Percentiles rank a stretch among this genome's conserved stretches.
Conservation (phyloP, 2,888 invertebrate species). For the Sarcophaga variegata region DNA sequence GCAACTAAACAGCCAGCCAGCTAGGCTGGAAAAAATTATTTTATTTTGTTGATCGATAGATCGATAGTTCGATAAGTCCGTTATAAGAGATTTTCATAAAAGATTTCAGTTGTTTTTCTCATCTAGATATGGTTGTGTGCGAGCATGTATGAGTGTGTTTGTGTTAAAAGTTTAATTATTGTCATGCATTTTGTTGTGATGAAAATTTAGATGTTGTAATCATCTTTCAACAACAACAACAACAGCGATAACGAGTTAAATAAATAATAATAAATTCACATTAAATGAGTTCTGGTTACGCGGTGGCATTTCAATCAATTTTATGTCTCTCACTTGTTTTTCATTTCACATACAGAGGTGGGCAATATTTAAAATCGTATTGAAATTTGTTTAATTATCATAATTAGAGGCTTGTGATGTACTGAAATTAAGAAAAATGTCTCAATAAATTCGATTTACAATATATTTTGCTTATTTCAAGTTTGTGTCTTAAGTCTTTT, state of each 20-base stretch:
- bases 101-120: background rate
- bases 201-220: constrained; percentile 64
- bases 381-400: background rate
- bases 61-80: constrained; percentile 42
- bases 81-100: constrained; percentile 57
- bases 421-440: too few relatives aligned
- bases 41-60: constrained; percentile 39
- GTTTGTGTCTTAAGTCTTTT: background rate
- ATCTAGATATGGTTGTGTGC: background rate
- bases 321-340: constrained; percentile 2
- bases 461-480: background rate
- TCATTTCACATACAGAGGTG: background rate
- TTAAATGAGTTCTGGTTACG: constrained; percentile 65
- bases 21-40: constrained; percentile 38
- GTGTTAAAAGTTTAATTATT: constrained; percentile 25
- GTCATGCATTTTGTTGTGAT: constrained; percentile 46
- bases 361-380: background rate
- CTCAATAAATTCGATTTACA: too few relatives aligned
- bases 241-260: constrained; percentile 49
- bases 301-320: constrained; percentile 58
- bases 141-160: background rate
- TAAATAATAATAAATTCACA: constrained; percentile 64
- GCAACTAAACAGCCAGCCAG: too few relatives aligned
- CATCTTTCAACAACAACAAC: constrained; percentile 52
- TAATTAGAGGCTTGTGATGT: too few relatives aligned